Base-by-base conservation (phyloP, 1,140 invertebrate genomes). In the Ylistrum balloti region DNA sequence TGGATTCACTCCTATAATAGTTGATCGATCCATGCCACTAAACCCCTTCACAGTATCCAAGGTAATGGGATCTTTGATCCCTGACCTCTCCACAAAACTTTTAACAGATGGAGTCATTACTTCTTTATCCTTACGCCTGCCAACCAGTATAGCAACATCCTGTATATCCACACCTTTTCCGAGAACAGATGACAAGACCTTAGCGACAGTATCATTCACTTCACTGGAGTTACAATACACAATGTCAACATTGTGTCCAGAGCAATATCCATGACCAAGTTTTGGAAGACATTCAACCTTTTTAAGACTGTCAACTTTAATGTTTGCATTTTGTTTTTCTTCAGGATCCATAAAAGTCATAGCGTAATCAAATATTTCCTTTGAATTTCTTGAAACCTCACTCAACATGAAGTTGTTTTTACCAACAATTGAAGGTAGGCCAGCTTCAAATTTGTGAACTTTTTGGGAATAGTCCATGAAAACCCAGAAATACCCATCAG, bases 381-480 rank as follows among this genome's bases (percentile, higher is more conserved):
- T 94, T 13, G 93, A 93, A 89, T 94, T 94, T 86, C 94, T 90
- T 22, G 94, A 93, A 15, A 95, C 93, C 89, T 95, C 94, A 89
- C 94, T 94, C 86, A 95, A 89, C 94, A 95, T 94, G 86, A 94
- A 95, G 45, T 95, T 95, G 86, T 95, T 94, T 90, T 95, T 94
- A 32, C 94, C 94, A 33, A 95, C 94, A 38, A 95, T 89, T 15
- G 92, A 91, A 20, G 94, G 94, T 13, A 95, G 48, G 0, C 94
- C 94, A n/a, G 94, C 94, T 87, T 93, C 91, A 86, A 94, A 95
- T 89, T 95, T 95, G 88, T 95, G 94, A 56, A 95, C 94, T 88
- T 95, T 95, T 88, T 94, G 94, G 28, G 94, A 93, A 91, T 95
- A 95, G 87, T 95, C 94, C 94, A 95, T 94, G 88, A 94, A 94